phyloP scores from a whole-genome alignment of 2,888 invertebrate genomes.

The Tinea pellionella region DNA sequence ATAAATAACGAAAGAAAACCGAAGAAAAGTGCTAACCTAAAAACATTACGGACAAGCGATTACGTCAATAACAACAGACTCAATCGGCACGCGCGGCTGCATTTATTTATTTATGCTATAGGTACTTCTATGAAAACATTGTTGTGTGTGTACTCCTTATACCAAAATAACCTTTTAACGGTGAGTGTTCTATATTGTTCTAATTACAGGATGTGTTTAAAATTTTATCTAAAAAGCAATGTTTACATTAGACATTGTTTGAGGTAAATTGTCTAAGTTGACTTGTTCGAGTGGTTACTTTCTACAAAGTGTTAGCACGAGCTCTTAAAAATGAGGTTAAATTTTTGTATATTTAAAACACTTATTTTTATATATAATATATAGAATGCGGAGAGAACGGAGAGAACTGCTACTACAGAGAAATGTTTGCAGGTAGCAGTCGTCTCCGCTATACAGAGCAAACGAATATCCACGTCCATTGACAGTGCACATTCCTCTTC shows the following conservation, averaged over 20 bases:
- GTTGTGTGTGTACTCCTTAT: not conserved
- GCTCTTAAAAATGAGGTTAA: conserved; percentile 48
- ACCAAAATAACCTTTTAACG: conserved; percentile 31
- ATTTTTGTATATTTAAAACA: conserved; percentile 33
- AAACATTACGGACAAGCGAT: conserved; percentile 23
- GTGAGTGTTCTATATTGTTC: conserved; percentile 32
- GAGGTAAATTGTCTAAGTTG: conserved; percentile 29
- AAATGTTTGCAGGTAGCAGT: too few species aligned
- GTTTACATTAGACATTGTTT: conserved; percentile 3
- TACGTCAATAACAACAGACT: conserved; percentile 37
- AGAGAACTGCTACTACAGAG: too few species aligned
- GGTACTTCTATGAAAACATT: conserved; percentile 16
- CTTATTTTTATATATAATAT: too few species aligned
- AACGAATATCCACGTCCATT: too few species aligned
- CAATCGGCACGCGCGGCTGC: conserved; percentile 23
- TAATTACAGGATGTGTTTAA: not conserved
- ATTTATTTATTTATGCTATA: conserved; percentile 29
- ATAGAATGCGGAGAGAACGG: too few species aligned
- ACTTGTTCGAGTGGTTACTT: conserved; percentile 26
- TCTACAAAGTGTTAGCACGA: conserved; percentile 22
- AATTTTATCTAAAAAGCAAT: conserved; percentile 20
- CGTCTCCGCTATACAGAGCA: too few species aligned
- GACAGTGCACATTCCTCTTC: too few species aligned
- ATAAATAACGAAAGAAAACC: not conserved
- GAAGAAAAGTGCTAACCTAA: conserved; percentile 24